These are phyloP conservation scores for Xanthia icteritia DNA, from an alignment of 2,888 invertebrate species.

Conservation along the genomic window DNA sequence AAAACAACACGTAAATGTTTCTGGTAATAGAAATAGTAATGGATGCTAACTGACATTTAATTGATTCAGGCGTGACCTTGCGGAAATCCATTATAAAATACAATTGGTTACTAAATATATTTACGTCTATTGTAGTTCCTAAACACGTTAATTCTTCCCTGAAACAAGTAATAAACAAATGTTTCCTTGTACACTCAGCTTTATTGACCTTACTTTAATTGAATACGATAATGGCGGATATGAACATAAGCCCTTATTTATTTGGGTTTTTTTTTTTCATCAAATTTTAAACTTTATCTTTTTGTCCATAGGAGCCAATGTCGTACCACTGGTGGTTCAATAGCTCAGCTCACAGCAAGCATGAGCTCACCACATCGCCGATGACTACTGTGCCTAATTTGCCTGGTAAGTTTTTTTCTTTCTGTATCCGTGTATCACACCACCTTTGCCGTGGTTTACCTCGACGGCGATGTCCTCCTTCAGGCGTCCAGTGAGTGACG, in stretches of 20 bases:
- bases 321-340: constrained; percentile 89
- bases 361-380: constrained; percentile 80
- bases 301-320: constrained; percentile 81
- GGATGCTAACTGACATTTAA: background rate
- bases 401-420: constrained; percentile 73
- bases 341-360: constrained; percentile 86
- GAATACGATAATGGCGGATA: too few relatives aligned
- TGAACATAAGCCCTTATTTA: background rate
- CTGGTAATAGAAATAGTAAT: background rate
- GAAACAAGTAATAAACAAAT: background rate
- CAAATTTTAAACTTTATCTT: background rate
- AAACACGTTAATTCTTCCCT: background rate
- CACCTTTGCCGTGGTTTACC: too few relatives aligned
- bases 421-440: too few relatives aligned
- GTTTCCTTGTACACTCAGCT: too few relatives aligned
- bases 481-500: too few relatives aligned
- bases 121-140: background rate
- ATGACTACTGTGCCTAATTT: constrained; percentile 77
- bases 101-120: too few relatives aligned
- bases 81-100: too few relatives aligned
- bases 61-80: too few relatives aligned
- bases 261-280: background rate
- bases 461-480: too few relatives aligned
- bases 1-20: background rate
- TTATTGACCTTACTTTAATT: too few relatives aligned